These are phyloP conservation scores for Lasioglossum zephyrum DNA, from an alignment of 2,888 invertebrate species.

Conservation along the genomic window DNA sequence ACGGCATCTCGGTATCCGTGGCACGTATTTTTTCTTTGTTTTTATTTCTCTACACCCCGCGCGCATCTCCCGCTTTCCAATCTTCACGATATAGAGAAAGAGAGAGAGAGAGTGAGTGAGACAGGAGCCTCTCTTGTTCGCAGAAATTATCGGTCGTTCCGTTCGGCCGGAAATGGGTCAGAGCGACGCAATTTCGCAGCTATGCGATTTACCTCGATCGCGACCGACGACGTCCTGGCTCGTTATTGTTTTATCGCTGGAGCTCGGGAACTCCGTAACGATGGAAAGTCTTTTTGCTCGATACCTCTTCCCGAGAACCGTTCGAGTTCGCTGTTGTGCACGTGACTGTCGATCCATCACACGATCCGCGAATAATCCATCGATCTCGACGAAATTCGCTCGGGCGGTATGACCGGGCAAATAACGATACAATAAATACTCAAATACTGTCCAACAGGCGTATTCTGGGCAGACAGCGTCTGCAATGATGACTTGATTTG, in stretches of 20 bases:
- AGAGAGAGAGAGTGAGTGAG: not conserved
- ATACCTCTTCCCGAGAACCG: not conserved
- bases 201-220: constrained; percentile 39
- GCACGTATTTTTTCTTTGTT: constrained; percentile 36
- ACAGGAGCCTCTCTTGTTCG: not conserved
- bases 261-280: constrained; percentile 18
- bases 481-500: no score
- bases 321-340: not conserved
- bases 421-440: no score
- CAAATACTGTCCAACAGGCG: no score
- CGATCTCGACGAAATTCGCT: not conserved
- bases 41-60: not conserved
- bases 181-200: constrained; percentile 50
- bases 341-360: constrained; percentile 1
- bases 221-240: constrained; percentile 4
- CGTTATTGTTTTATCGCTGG: constrained; percentile 45
- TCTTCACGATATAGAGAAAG: not conserved
- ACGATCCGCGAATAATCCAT: not conserved
- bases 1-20: constrained; percentile 37
- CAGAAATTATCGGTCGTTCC: constrained; percentile 32
- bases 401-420: no score
- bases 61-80: constrained; percentile 30
- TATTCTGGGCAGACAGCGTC: no score
- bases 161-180: constrained; percentile 45
- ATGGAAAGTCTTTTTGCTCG: constrained; percentile 26